These are phyloP conservation scores for Calameuta filiformis DNA, from an alignment of 2,888 invertebrate species.

Conservation along the genomic window DNA sequence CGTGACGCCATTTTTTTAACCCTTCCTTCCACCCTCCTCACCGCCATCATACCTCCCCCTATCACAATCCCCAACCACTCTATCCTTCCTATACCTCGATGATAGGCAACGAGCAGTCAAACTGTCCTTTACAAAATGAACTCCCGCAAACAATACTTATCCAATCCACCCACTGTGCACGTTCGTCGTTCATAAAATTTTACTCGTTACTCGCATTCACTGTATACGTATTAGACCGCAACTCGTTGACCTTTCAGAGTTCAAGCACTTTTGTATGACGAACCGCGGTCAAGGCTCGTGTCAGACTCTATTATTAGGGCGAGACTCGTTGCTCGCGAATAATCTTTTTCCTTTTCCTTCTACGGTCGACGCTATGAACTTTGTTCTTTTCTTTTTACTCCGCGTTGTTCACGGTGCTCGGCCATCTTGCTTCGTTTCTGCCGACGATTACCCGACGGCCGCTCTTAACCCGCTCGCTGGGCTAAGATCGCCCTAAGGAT, in stretches of 20 bases:
- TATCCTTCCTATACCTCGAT: neutral
- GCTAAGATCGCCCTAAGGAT: neutral
- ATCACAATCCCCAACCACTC: neutral
- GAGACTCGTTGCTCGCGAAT: neutral
- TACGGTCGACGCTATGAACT: neutral
- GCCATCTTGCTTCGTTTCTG: neutral
- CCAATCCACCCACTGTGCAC: neutral
- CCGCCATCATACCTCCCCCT: neutral
- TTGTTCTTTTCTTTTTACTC: neutral
- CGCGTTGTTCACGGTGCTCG: neutral
- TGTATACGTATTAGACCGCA: neutral
- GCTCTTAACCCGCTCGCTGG: neutral
- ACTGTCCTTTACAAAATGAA: neutral
- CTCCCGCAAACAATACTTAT: neutral
- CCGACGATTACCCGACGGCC: neutral
- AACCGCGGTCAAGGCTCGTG: slow-evolving; percentile 6
- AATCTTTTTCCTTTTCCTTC: neutral
- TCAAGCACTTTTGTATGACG: neutral
- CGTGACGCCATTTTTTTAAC: neutral
- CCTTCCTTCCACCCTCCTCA: no score
- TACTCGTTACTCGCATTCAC: neutral
- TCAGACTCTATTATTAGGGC: neutral
- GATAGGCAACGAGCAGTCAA: neutral
- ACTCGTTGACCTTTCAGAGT: neutral
- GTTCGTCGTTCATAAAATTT: neutral